Conservation (phyloP, 2,888 invertebrate species). For the Electrophaes corylata region DNA sequence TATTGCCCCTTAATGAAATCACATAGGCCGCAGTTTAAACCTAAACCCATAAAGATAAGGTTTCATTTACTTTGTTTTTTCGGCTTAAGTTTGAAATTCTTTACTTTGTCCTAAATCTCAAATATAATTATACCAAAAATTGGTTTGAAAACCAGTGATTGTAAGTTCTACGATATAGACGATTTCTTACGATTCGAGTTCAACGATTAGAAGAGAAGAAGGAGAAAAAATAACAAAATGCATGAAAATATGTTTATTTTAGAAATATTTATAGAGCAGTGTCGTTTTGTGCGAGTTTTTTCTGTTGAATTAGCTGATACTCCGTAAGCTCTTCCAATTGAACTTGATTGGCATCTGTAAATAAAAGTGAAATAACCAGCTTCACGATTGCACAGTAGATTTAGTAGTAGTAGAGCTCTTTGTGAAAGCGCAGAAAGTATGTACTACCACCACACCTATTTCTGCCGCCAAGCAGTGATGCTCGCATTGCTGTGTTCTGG, state of each 20-base stretch:
- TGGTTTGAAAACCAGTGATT: too few relatives aligned
- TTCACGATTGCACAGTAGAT: too few relatives aligned
- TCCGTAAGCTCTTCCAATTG: constrained; percentile 55
- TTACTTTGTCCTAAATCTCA: background rate
- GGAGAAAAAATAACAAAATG: background rate
- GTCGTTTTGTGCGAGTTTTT: constrained; percentile 41
- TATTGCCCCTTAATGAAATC: constrained; percentile 15
- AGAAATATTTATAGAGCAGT: constrained; percentile 43
- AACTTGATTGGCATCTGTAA: constrained; percentile 58
- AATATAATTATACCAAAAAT: too few relatives aligned
- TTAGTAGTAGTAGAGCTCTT: too few relatives aligned
- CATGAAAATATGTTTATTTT: constrained; percentile 16
- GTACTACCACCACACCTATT: too few relatives aligned
- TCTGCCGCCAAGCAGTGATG: too few relatives aligned
- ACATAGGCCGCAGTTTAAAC: background rate
- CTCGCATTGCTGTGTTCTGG: too few relatives aligned
- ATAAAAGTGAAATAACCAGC: constrained; percentile 11
- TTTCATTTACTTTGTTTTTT: background rate
- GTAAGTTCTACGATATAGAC: too few relatives aligned
- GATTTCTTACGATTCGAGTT: too few relatives aligned
- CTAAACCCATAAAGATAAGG: background rate
- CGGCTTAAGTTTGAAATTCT: background rate
- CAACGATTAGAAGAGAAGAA: too few relatives aligned
- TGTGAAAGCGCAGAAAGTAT: too few relatives aligned
- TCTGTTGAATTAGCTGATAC: constrained; percentile 37